These are phyloP conservation scores for Myotis vivesi DNA, from an alignment of 2,797 vertebrate genomes.

Conservation along the genomic window DNA sequence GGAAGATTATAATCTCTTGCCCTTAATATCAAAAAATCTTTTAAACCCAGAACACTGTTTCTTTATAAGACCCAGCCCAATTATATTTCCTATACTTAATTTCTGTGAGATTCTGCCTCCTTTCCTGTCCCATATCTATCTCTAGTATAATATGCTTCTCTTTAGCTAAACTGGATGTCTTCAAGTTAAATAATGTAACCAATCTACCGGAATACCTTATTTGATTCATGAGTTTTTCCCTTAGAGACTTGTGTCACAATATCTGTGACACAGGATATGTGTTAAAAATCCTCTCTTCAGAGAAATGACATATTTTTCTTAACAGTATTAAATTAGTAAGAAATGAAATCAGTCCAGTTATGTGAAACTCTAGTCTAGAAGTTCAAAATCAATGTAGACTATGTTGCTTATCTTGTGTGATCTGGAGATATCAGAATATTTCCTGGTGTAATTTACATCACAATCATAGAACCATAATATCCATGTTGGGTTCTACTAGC, in stretches of 20 bases:
- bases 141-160: not conserved
- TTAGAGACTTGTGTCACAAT: not conserved
- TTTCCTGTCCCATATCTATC: not conserved
- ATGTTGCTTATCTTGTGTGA: not conserved
- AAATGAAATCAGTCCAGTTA: not conserved
- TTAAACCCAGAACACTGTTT: not conserved
- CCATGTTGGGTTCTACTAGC: not conserved
- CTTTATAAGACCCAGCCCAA: not conserved
- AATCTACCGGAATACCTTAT: not conserved
- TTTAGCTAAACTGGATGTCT: not conserved
- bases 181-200: not conserved
- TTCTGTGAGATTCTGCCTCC: not conserved
- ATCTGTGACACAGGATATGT: not conserved
- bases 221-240: not conserved
- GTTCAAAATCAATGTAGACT: not conserved
- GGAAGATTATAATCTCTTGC: not conserved
- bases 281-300: slow-evolving; percentile 7
- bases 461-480: not conserved
- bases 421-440: not conserved
- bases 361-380: not conserved
- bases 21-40: not conserved
- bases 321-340: not conserved
- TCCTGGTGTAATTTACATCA: slow-evolving; percentile 25
- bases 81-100: not conserved
- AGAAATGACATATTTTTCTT: slow-evolving; percentile 3